Evolutionary conservation across 2,888 invertebrate genomes (phyloP), one percentile per base, ranked within the genome.

Genomic region (Drosophila subquinaria): DNA sequence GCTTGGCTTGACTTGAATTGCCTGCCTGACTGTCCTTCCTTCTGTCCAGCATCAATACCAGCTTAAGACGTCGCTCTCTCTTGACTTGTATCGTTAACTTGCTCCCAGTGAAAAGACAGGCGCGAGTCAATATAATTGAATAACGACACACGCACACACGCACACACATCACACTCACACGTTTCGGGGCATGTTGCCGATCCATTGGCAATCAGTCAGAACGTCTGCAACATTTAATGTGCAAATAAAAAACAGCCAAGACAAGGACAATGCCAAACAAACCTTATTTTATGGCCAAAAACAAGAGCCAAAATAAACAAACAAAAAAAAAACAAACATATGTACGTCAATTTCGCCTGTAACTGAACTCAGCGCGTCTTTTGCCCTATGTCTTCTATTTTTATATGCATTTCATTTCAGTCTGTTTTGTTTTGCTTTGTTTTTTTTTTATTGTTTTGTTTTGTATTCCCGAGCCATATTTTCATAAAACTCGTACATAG

Each of bases 121-220:
- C 82, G 75, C 87, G 84, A 85, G 84, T 87, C 88, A 85, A 85
- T 84, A 84, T 87, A 87, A 85, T 85, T 85, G 84, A 85, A 85
- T 87, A 87, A 87, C 71, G 69, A 60, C 59, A 57, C 59, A 67
- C 64, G 43, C n/a, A n/a, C n/a, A n/a, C n/a, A 67, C 64, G 43
- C 52, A 66, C 60, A 65, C 59, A 52, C 61, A 56, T 30, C n/a
- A 57, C 47, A 48, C 51, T 55, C 47, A 60, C 55, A 33, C 35
- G 53, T 15, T 53, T 43, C 42, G 50, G 51, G 64, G 53, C 70
- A 64, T 66, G 70, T 59, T 71, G 71, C 59, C 75, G 66, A 73
- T 70, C 63, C 68, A 71, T 82, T 75, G 86, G 75, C 88, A 86
- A 86, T 88, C 80, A 81, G 83, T 83, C 81, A 72, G 76, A 73